Conservation (phyloP, 2,888 invertebrate species). For the Dynastes hyllus region DNA sequence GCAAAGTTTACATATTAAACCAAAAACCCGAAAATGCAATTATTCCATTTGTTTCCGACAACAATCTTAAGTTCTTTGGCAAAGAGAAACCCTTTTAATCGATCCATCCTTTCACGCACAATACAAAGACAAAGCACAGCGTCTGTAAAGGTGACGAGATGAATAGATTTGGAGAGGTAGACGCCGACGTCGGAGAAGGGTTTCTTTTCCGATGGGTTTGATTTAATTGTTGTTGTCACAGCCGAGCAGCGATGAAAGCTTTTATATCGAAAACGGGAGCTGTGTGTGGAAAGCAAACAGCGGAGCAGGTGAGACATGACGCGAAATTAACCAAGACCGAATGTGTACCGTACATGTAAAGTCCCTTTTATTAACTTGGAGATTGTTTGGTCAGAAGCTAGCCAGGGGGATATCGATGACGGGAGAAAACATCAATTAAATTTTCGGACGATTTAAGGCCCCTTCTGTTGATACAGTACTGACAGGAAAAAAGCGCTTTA, state of each 20-base stretch:
- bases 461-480: not conserved
- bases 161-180: slow-evolving; percentile 16
- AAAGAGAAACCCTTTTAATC: slow-evolving; percentile 1
- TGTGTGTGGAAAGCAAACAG: slow-evolving; percentile 51
- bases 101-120: not conserved
- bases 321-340: slow-evolving; percentile 42
- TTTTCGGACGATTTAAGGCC: slow-evolving; percentile 31
- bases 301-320: slow-evolving; percentile 37
- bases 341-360: slow-evolving; percentile 47
- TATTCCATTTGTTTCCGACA: no score
- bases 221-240: slow-evolving; percentile 51
- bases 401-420: slow-evolving; percentile 33
- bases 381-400: slow-evolving; percentile 45
- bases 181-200: slow-evolving; percentile 17
- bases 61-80: not conserved
- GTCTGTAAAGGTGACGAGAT: slow-evolving; percentile 10
- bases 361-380: slow-evolving; percentile 45
- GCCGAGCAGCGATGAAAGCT: slow-evolving; percentile 45
- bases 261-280: slow-evolving; percentile 48
- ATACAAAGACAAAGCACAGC: slow-evolving; percentile 11
- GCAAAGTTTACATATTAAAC: no score
- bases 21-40: no score
- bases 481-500: not conserved
- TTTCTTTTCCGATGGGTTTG: slow-evolving; percentile 38
- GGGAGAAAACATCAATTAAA: slow-evolving; percentile 42